Percentiles rank a stretch among this genome's conserved stretches.
phyloP scores from a whole-genome alignment of 2,888 invertebrate genomes.

The Leptinotarsa haldemani region DNA sequence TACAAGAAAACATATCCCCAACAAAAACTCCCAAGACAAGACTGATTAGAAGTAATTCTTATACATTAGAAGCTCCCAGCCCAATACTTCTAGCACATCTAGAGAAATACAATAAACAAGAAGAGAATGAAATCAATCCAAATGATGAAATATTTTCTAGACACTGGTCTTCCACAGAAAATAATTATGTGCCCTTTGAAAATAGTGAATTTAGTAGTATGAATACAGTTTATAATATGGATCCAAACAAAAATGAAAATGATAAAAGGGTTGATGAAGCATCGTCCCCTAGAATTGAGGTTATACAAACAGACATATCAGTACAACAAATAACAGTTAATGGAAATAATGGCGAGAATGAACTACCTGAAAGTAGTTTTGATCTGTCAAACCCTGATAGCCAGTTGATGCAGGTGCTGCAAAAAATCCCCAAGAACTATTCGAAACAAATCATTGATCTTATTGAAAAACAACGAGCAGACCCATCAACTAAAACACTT shows the following conservation, averaged over 20 bases:
- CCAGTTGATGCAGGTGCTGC: constrained; percentile 49
- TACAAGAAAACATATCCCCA: constrained; percentile 21
- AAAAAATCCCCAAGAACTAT: constrained; percentile 55
- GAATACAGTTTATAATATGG: constrained; percentile 45
- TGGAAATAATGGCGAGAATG: constrained; percentile 31
- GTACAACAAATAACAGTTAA: constrained; percentile 56
- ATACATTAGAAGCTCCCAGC: constrained; percentile 82
- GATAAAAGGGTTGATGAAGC: constrained; percentile 27
- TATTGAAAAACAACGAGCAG: constrained; percentile 48
- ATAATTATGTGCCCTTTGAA: constrained; percentile 44
- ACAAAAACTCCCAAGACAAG: constrained; percentile 61
- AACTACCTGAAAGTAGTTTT: constrained; percentile 38
- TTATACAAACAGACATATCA: constrained; percentile 57
- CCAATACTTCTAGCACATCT: constrained; percentile 77
- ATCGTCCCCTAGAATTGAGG: constrained; percentile 50
- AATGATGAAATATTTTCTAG: constrained; percentile 27
- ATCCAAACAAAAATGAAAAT: constrained; percentile 19
- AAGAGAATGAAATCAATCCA: constrained; percentile 8
- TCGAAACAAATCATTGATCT: constrained; percentile 58
- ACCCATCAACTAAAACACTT: constrained; percentile 15
- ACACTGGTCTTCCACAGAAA: constrained; percentile 47
- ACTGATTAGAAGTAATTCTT: constrained; percentile 80
- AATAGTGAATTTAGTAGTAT: constrained; percentile 47
- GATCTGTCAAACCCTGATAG: constrained; percentile 47
- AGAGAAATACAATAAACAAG: constrained; percentile 61